A percentile compares a stretch with the other conserved stretches of the same genome.
These are phyloP conservation scores for Xylota sylvarum DNA, from an alignment of 2,888 invertebrate species.

Conservation along the genomic window DNA sequence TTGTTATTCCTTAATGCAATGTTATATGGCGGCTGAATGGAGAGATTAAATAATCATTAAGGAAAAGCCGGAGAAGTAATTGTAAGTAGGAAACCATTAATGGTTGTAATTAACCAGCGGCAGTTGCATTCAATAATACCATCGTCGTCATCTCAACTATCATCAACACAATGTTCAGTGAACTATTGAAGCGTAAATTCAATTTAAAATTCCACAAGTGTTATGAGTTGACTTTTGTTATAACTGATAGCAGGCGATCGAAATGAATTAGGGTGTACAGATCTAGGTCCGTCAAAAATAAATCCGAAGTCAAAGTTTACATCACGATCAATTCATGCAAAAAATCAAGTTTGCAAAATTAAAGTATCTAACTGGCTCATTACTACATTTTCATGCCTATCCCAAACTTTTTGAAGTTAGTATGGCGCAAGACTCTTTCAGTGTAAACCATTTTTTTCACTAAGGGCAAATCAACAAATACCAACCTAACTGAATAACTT, in stretches of 20 bases:
- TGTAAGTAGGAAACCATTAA: conserved; percentile 1
- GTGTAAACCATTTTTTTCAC: no score
- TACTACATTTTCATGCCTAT: no score
- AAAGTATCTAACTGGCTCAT: no score
- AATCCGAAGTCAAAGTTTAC: no score
- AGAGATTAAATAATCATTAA: conserved; percentile 11
- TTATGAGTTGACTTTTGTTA: conserved; percentile 19
- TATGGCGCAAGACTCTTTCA: no score
- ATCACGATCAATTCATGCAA: no score
- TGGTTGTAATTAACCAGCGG: conserved; percentile 8
- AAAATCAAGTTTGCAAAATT: no score
- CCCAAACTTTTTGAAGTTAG: no score
- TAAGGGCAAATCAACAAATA: no score
- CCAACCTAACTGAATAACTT: no score
- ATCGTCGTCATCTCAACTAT: neutral
- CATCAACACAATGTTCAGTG: neutral
- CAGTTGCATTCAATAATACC: neutral
- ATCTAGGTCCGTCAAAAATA: no score
- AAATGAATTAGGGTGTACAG: neutral
- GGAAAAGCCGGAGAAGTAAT: neutral
- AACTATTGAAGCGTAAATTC: neutral
- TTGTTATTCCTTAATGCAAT: neutral
- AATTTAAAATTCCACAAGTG: neutral
- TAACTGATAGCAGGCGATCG: no score
- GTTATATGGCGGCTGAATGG: neutral